phyloP scores from a whole-genome alignment of 2,797 vertebrate species.

The Lacerta agilis region DNA sequence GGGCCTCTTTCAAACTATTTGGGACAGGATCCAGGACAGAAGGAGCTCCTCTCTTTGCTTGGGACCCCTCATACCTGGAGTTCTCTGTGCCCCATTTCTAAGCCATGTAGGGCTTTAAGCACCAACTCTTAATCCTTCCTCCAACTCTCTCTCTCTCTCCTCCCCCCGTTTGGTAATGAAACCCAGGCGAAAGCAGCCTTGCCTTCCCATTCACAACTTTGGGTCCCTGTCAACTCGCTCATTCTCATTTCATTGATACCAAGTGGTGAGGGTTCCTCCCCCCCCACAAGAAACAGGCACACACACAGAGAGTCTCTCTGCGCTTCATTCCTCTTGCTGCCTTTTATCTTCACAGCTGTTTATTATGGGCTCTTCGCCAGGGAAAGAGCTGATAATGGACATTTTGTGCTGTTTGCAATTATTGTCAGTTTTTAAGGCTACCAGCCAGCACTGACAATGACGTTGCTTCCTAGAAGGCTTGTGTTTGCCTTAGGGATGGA shows the following conservation, averaged over 20 bases:
- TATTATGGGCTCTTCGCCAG: conserved; percentile 71
- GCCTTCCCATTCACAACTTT: conserved; percentile 67
- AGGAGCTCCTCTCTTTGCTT: no score
- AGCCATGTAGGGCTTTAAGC: no score
- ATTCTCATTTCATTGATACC: conserved; percentile 57
- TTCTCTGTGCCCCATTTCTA: no score
- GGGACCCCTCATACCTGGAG: no score
- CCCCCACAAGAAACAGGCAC: background rate
- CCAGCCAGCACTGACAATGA: conserved; percentile 66
- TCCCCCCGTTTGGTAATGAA: conserved; percentile 39
- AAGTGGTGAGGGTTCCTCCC: conserved; percentile 60
- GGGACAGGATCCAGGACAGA: no score
- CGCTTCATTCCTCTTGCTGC: conserved; percentile 67
- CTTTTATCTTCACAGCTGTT: conserved; percentile 76
- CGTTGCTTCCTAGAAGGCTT: conserved; percentile 63
- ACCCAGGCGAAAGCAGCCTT: conserved; percentile 46
- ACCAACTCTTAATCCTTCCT: conserved; percentile 12
- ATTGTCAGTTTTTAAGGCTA: conserved; percentile 68
- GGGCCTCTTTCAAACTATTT: no score
- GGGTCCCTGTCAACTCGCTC: conserved; percentile 27
- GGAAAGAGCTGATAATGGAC: conserved; percentile 73
- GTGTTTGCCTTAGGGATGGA: conserved; percentile 52
- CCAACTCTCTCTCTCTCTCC: no score
- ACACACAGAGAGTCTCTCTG: conserved; percentile 45
- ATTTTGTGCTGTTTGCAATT: conserved; percentile 74